phyloP scores from a whole-genome alignment of 2,113 vertebrate genomes.

The Myotis brandtii region DNA sequence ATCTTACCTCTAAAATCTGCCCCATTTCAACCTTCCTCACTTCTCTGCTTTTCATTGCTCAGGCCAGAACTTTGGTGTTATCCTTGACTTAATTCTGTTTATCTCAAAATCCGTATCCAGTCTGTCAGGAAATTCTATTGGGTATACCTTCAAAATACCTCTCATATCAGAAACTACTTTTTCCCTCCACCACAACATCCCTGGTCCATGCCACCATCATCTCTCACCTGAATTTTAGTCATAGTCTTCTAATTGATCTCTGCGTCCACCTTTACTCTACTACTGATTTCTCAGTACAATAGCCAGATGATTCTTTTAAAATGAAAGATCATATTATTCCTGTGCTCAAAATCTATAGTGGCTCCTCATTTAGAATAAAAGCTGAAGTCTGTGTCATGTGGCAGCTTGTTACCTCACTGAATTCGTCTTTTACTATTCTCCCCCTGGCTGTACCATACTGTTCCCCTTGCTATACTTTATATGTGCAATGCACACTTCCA shows the following conservation, averaged over 20 bases:
- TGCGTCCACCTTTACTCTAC: background rate
- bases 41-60: background rate
- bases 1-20: background rate
- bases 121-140: background rate
- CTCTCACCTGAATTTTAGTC: background rate
- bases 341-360: background rate
- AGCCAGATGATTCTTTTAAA: background rate
- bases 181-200: background rate
- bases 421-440: background rate
- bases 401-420: background rate
- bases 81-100: background rate
- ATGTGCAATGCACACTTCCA: background rate
- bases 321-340: background rate
- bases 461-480: background rate
- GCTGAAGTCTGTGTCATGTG: too few relatives aligned
- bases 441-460: background rate
- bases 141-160: background rate
- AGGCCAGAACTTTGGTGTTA: background rate
- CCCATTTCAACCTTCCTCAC: background rate
- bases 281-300: background rate
- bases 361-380: background rate
- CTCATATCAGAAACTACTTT: background rate
- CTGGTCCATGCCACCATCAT: background rate
- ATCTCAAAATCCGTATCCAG: background rate
- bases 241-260: background rate